These are phyloP conservation scores for Keiferia lycopersicella DNA, from an alignment of 2,888 invertebrate species.

Conservation along the genomic window DNA sequence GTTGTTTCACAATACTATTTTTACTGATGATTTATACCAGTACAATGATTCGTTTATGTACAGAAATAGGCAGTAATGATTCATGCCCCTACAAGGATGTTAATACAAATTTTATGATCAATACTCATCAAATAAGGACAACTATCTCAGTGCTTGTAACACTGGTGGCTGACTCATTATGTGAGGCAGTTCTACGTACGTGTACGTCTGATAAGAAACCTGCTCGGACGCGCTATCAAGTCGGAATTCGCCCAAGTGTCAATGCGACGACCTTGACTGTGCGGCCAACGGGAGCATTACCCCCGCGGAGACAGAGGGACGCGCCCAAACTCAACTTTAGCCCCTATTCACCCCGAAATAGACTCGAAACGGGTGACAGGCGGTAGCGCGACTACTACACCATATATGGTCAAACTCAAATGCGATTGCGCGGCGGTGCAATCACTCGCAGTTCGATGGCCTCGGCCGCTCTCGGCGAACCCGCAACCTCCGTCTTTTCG, in stretches of 20 bases:
- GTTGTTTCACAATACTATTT: slow-evolving; percentile 6
- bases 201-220: slow-evolving; percentile 34
- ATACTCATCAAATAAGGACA: slow-evolving; percentile 36
- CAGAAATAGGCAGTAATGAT: slow-evolving; percentile 24
- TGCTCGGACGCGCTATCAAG: background rate
- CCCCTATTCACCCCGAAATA: slow-evolving; percentile 58
- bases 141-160: slow-evolving; percentile 23
- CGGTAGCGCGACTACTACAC: slow-evolving; percentile 60
- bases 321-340: slow-evolving; percentile 41
- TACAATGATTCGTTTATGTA: slow-evolving; percentile 17
- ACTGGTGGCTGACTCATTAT: slow-evolving; percentile 24
- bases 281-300: slow-evolving; percentile 53
- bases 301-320: slow-evolving; percentile 40
- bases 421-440: slow-evolving; percentile 77
- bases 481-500: slow-evolving; percentile 33
- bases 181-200: background rate
- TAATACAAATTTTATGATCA: slow-evolving; percentile 27
- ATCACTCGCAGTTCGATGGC: slow-evolving; percentile 73
- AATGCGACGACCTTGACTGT: slow-evolving; percentile 59
- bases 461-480: slow-evolving; percentile 42
- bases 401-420: slow-evolving; percentile 75
- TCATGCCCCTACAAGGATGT: slow-evolving; percentile 27
- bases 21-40: background rate
- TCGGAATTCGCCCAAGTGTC: slow-evolving; percentile 21
- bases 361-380: slow-evolving; percentile 60